phyloP scores from a whole-genome alignment of 2,888 invertebrate genomes.

The Therioaphis trifolii region DNA sequence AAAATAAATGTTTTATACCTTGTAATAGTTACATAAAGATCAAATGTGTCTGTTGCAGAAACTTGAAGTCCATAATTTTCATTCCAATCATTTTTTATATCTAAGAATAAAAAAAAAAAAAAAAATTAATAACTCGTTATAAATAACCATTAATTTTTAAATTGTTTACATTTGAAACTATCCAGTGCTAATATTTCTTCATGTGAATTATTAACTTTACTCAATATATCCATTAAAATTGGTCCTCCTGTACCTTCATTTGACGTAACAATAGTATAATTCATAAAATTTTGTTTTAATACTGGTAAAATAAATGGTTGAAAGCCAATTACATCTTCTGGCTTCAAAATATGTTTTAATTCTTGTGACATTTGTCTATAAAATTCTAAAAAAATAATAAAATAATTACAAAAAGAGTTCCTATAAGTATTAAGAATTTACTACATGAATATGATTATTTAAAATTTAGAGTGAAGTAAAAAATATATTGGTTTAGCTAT shows the following conservation, averaged over 20 bases:
- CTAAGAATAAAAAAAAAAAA: constrained; percentile 65
- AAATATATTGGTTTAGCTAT: too few species aligned
- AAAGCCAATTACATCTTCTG: constrained; percentile 59
- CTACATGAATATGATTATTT: too few species aligned
- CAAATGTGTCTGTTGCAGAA: constrained; percentile 75
- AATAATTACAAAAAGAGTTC: too few species aligned
- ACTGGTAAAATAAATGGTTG: constrained; percentile 49
- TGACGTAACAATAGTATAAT: constrained; percentile 66
- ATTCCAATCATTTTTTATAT: constrained; percentile 64
- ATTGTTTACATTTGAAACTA: constrained; percentile 35
- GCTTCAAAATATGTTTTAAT: constrained; percentile 40
- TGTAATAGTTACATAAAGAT: constrained; percentile 77
- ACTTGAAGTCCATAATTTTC: constrained; percentile 72
- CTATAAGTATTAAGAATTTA: too few species aligned
- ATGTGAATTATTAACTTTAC: constrained; percentile 64
- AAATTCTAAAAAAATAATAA: constrained; percentile 57
- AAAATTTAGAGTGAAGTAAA: too few species aligned
- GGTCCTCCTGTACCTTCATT: constrained; percentile 67
- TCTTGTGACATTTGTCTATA: constrained; percentile 60
- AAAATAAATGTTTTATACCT: constrained; percentile 71
- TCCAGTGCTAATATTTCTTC: constrained; percentile 21
- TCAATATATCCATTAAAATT: constrained; percentile 66
- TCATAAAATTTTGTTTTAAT: constrained; percentile 63
- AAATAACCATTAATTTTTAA: constrained; percentile 6
- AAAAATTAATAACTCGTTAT: constrained; percentile 31